These are phyloP conservation scores for Scarus forsteni DNA, from an alignment of 2,797 vertebrate species.

Conservation along the genomic window DNA sequence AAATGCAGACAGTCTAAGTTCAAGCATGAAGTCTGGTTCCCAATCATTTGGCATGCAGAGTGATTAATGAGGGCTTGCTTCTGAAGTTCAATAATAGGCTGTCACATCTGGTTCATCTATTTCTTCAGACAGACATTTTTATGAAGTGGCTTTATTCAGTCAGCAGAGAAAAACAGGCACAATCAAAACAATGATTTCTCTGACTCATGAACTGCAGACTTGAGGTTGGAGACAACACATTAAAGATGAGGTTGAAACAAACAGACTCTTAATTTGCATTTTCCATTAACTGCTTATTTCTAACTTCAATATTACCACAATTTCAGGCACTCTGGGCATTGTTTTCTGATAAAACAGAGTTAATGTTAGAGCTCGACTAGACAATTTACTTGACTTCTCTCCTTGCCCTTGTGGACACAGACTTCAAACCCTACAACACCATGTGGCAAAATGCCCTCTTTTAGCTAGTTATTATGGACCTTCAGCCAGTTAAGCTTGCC, in stretches of 20 bases:
- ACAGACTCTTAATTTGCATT: constrained; percentile 1
- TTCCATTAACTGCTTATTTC: constrained; percentile 10
- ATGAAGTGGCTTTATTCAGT: constrained; percentile 32
- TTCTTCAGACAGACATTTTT: constrained; percentile 35
- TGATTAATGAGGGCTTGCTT: constrained; percentile 33
- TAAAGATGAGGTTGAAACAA: constrained; percentile 5
- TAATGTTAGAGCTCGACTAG: too few relatives aligned
- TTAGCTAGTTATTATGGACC: too few relatives aligned
- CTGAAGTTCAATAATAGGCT: constrained; percentile 18
- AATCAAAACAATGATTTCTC: constrained; percentile 34
- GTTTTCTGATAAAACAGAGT: too few relatives aligned
- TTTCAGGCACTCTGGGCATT: neutral
- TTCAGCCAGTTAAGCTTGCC: too few relatives aligned
- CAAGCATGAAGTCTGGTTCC: constrained; percentile 26
- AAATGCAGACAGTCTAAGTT: constrained; percentile 41
- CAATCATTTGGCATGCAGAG: constrained; percentile 6
- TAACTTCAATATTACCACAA: neutral
- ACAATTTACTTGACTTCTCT: too few relatives aligned
- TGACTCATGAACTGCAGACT: constrained; percentile 47
- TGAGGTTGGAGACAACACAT: constrained; percentile 23
- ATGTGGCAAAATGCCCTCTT: too few relatives aligned
- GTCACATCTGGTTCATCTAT: constrained; percentile 37
- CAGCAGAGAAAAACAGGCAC: constrained; percentile 37
- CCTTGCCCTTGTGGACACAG: too few relatives aligned
- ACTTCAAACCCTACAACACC: too few relatives aligned